Evolutionary conservation across 2,113 vertebrate genomes (phyloP).

Genomic region (Gnathonemus longibarbis): DNA sequence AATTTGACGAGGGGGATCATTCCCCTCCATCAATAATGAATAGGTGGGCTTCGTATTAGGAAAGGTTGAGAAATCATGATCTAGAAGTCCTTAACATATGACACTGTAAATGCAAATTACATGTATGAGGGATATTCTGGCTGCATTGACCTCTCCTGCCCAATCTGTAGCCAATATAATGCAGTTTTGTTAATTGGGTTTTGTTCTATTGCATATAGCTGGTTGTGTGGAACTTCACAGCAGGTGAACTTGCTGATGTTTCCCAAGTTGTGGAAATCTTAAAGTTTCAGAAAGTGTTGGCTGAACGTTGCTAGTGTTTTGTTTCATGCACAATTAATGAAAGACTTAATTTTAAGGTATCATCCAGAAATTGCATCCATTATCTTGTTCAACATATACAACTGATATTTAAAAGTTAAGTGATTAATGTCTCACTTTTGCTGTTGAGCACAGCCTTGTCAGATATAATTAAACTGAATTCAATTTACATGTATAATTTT

Average conservation of each 20-base stretch:
- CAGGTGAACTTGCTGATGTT: background rate
- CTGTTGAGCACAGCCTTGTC: background rate
- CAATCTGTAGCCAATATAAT: no score
- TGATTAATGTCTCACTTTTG: background rate
- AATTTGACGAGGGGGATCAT: no score
- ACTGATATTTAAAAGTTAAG: background rate
- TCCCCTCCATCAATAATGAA: no score
- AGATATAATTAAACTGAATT: background rate
- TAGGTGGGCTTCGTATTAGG: no score
- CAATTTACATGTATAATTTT: background rate
- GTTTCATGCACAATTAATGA: background rate
- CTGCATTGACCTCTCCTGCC: no score
- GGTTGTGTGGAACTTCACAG: background rate
- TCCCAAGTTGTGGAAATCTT: background rate
- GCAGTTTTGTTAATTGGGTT: background rate
- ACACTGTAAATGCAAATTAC: no score
- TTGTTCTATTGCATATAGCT: background rate
- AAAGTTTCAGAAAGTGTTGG: background rate
- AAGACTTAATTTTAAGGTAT: background rate
- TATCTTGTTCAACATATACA: background rate
- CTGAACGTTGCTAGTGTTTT: background rate
- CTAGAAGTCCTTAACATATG: no score
- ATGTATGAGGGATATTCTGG: no score
- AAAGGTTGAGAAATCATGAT: no score
- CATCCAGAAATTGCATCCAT: background rate